Evolutionary conservation across 2,888 invertebrate species (phyloP).

Genomic region (Automeris io): DNA sequence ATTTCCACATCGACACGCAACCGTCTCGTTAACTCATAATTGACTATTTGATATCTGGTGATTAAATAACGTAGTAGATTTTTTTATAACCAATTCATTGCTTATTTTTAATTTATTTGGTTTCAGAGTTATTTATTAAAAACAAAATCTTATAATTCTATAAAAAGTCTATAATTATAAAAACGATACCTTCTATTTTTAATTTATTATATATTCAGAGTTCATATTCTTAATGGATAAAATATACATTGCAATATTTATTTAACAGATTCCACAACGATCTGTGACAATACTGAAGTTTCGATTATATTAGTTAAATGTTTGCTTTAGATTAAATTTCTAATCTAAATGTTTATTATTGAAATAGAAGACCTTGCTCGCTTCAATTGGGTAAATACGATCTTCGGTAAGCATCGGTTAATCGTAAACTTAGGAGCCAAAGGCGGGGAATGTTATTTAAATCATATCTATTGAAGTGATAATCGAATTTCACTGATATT

Average conservation of each 20-base stretch:
- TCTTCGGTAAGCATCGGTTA: background rate
- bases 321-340: background rate
- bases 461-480: background rate
- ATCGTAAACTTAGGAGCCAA: background rate
- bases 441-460: background rate
- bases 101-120: no score
- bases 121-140: no score
- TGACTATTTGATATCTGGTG: no score
- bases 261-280: background rate
- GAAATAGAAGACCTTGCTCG: background rate
- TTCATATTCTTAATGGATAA: no score
- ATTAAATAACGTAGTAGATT: no score
- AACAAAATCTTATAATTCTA: no score
- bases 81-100: no score
- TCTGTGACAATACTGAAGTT: conserved; percentile 3
- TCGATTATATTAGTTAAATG: conserved; percentile 6
- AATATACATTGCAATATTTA: background rate
- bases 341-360: background rate
- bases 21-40: no score
- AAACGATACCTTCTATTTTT: no score
- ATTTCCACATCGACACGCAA: no score
- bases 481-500: background rate
- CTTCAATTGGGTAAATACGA: background rate
- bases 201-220: no score
- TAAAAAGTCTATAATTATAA: no score